Base-by-base conservation (phyloP, 2,888 invertebrate genomes). In the Deilephila elpenor region DNA sequence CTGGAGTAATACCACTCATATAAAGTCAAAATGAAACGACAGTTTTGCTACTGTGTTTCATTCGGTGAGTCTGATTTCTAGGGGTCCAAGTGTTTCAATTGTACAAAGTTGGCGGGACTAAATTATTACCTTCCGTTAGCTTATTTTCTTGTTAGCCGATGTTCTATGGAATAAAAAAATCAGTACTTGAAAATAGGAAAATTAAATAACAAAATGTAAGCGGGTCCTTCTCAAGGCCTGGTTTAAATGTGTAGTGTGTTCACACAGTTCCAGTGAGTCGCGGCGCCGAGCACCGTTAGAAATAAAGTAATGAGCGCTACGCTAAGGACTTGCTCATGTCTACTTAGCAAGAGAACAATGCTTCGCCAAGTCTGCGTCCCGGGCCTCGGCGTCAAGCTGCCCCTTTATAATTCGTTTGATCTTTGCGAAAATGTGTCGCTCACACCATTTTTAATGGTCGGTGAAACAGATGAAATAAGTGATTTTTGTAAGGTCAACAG, bases 261-360 rank as follows among this genome's bases (percentile, higher is more conserved):
- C 76, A 75, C 82, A 81, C 80, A 79, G 78, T 80, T 78, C 79
- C 70, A 75, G 78, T 77, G 75, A 71, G 71, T 32, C 76, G 78
- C 75, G 56, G 20, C 19, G 56, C 17, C 72, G 78, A 81, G 79
- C 80, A 82, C 80, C 83, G 84, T 81, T 80, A 79, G 78, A 78
- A 75, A 56, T n/a, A 56, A 56, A 56, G 76, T 79, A 80, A 77
- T 74, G 74, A 72, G 74, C 74, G 76, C 72, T 5, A 56, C 73
- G 73, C 71, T 73, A 76, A 77, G 78, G 75, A 79, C 78, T 79
- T 80, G 82, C 79, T 85, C 81, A 78, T 78, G 79, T 81, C 80
- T 78, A 77, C 81, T 80, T 79, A 79, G 78, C 77, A 75, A 76
- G 79, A 77, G 82, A 83, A 84, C 83, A 86, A 86, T 80, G 82